Base-by-base conservation (phyloP, 1,140 invertebrate genomes). In the Laupala kohalensis region DNA sequence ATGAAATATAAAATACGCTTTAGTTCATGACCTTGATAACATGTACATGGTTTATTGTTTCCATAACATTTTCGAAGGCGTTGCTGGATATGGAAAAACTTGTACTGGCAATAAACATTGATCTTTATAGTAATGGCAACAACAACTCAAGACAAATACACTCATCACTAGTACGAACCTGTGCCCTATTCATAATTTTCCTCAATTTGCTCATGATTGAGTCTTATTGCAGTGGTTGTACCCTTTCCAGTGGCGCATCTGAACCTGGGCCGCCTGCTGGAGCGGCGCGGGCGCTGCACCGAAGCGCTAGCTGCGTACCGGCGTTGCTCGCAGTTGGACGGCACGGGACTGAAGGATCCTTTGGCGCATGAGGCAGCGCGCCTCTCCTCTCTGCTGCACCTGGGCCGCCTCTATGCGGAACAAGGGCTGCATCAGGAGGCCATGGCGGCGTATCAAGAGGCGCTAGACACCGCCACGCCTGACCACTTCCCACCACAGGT, bases 361-460 rank as follows among this genome's bases (percentile, higher is more conserved):
- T 85, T 89, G 68, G 90, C 92, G 53, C 96, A 98, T 80, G 93
- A 96, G 76, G 88, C 88, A 63, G 94, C 95, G 0, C 88, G 92
- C 75, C 91, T 96, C 37, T 95, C 96, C 5, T 93, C 95, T 4
- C 85, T 97, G 15, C 89, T 97, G 72, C 95, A 97, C 79, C 84
- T 97, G 73, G 96, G 95, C 6, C 88, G 92, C 25, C 84, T 98
- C 26, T 92, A 94, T 77, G 92, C 92, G 19, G 94, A 97, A 76
- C 87, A 95, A 76, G 91, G 92, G 2, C 87, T 90, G 76, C 86
- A 92, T 76, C 87, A 92, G 77, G 88, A 92, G 75, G 94, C 95
- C 6, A 84, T 97, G n/a, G 86, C 87, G n/a, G 86, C 93, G 2
- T 98, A 96, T 79, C 65, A 68, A 29, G 67, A 72, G 79, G 95